phyloP scores from a whole-genome alignment of 2,797 vertebrate genomes.

The Cuculus canorus region DNA sequence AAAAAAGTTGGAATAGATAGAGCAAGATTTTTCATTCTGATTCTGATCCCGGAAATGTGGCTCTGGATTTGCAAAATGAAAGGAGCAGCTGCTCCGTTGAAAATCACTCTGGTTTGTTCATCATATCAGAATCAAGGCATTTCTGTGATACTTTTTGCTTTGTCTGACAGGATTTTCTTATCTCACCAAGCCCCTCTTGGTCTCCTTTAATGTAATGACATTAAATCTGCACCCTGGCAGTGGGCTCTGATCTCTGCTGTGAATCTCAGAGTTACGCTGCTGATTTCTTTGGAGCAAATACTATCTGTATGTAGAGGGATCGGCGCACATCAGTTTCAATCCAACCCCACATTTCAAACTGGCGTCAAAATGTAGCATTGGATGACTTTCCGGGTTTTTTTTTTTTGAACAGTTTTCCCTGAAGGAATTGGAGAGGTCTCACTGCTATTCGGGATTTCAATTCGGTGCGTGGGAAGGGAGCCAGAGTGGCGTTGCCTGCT shows the following conservation, averaged over 20 bases:
- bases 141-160: neutral
- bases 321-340: neutral
- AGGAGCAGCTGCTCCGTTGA: fast-evolving
- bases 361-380: neutral
- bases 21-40: neutral
- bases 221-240: neutral
- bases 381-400: neutral
- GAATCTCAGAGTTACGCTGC: fast-evolving
- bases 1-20: neutral
- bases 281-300: neutral
- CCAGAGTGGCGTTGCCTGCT: fast-evolving
- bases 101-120: neutral
- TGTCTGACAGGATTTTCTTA: neutral
- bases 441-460: neutral
- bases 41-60: fast-evolving
- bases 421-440: neutral
- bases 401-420: neutral
- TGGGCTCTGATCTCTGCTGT: fast-evolving
- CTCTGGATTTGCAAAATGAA: neutral
- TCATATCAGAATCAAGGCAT: neutral
- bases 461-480: neutral
- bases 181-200: neutral
- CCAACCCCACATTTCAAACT: neutral
- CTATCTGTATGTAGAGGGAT: fast-evolving
- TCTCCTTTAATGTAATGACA: neutral